Percentiles rank a stretch among this genome's conserved stretches.
phyloP scores from a whole-genome alignment of 2,113 vertebrate genomes.

The Miniopterus natalensis region DNA sequence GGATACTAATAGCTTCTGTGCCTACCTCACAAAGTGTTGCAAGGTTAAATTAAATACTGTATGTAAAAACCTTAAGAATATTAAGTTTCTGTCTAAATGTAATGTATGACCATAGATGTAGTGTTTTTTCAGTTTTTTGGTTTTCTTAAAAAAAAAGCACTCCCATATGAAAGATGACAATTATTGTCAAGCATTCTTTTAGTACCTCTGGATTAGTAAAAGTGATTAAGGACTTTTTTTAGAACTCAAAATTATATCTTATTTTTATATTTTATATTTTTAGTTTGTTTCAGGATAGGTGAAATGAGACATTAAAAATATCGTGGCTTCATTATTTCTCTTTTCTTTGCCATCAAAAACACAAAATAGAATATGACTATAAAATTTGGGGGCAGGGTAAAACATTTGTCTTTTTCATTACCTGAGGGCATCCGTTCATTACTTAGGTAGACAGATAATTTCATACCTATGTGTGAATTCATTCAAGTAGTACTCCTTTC shows the following conservation, averaged over 20 bases:
- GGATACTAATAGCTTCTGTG: not conserved
- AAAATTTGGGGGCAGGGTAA: not conserved
- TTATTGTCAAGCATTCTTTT: not conserved
- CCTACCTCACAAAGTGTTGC: not conserved
- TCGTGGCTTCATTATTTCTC: not conserved
- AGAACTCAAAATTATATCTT: not conserved
- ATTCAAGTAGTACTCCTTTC: not conserved
- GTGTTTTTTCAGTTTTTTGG: not conserved
- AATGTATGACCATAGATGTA: not conserved
- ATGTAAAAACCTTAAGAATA: constrained; percentile 11
- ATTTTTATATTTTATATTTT: constrained; percentile 55
- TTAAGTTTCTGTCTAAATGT: constrained; percentile 29
- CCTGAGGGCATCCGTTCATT: not conserved
- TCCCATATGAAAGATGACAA: constrained; percentile 55
- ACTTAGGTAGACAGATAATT: constrained; percentile 12
- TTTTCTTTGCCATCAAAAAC: constrained; percentile 2
- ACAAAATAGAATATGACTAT: not conserved
- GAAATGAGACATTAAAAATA: not conserved
- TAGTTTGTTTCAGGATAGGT: constrained; percentile 24
- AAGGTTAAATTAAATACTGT: not conserved
- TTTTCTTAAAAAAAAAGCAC: not conserved
- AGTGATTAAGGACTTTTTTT: not conserved
- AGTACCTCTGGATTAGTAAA: not conserved
- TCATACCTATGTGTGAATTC: not conserved
- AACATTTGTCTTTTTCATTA: constrained; percentile 26